Conservation (phyloP, 2,888 invertebrate species). For the Sympetrum striolatum region DNA sequence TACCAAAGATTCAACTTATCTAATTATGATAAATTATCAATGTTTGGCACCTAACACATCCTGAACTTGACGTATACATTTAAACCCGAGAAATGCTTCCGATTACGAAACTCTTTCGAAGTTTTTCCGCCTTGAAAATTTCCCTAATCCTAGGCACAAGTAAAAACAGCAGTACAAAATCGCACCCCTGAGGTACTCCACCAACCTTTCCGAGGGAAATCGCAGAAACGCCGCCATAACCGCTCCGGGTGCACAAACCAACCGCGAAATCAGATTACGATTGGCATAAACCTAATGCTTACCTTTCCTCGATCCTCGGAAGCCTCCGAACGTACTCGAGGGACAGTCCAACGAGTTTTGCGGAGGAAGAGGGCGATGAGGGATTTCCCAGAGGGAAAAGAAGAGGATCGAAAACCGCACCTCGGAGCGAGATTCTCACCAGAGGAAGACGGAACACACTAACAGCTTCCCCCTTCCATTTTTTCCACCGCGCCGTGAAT, state of each 20-base stretch:
- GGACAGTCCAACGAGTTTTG: neutral
- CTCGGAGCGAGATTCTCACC: neutral
- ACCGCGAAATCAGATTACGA: neutral
- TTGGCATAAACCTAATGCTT: neutral
- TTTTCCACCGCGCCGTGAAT: neutral
- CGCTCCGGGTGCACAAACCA: neutral
- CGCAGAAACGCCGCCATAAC: neutral
- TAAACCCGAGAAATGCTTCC: no score
- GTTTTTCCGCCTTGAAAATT: no score
- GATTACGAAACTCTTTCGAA: no score
- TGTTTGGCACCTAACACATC: no score
- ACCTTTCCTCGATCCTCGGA: neutral
- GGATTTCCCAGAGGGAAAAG: neutral
- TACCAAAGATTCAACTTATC: no score
- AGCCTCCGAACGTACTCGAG: neutral
- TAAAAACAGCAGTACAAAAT: no score
- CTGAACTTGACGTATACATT: no score
- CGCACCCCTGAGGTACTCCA: neutral
- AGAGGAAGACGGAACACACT: neutral
- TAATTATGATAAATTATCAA: no score
- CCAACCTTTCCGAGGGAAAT: neutral
- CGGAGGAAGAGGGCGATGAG: neutral
- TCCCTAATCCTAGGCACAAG: no score
- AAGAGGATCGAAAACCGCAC: neutral
- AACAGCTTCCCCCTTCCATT: neutral